Evolutionary conservation across 2,888 invertebrate genomes (phyloP).

Genomic region (Cosmia pyralina): DNA sequence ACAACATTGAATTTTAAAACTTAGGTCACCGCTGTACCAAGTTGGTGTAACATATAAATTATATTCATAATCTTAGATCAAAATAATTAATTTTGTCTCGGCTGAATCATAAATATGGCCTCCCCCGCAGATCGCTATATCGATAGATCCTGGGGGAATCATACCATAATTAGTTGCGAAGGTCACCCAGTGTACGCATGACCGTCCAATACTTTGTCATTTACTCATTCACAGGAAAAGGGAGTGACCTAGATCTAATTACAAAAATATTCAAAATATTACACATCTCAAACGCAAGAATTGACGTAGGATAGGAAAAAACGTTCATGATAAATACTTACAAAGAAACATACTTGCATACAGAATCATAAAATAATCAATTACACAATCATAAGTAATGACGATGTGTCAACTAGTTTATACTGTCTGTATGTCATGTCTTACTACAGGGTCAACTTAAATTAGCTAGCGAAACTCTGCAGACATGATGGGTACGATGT

Average conservation of each 20-base stretch:
- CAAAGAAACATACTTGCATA: not conserved
- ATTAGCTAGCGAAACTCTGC: too few relatives aligned
- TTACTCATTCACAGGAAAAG: slow-evolving; percentile 10
- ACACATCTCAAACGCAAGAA: not conserved
- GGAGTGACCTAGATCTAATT: slow-evolving; percentile 16
- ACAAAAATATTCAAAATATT: slow-evolving; percentile 1
- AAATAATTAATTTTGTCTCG: not conserved
- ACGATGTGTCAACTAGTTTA: slow-evolving; percentile 26
- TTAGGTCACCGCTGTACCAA: not conserved
- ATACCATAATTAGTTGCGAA: slow-evolving; percentile 35
- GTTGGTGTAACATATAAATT: slow-evolving; percentile 7
- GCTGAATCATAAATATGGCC: slow-evolving; percentile 5
- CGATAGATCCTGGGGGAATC: slow-evolving; percentile 45
- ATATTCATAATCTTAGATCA: slow-evolving; percentile 16
- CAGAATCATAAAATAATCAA: slow-evolving; percentile 2
- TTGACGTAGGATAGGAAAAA: slow-evolving; percentile 14
- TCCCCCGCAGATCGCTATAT: slow-evolving; percentile 45
- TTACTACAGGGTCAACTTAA: not conserved
- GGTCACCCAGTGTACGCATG: not conserved
- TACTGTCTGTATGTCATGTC: slow-evolving; percentile 15
- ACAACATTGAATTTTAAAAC: not conserved
- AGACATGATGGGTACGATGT: too few relatives aligned
- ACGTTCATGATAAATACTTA: slow-evolving; percentile 3
- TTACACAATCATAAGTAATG: slow-evolving; percentile 37
- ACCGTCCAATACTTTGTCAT: slow-evolving; percentile 3